Percentiles rank a stretch among this genome's conserved stretches.
phyloP scores from a whole-genome alignment of 2,888 invertebrate species.

The Byasa hedistus region DNA sequence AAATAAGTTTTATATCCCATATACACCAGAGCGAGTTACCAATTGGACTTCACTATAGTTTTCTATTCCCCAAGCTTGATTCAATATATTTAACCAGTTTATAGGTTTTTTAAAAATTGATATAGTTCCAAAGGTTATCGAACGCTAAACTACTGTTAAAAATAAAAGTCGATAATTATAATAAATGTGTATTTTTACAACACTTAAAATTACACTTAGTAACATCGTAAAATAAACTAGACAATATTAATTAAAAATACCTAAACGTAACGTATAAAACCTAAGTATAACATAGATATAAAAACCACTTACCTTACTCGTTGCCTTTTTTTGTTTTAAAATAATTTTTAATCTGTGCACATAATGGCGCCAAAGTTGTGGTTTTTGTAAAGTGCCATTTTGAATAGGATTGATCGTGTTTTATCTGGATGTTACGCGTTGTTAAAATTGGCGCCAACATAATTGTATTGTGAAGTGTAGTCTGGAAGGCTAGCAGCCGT shows the following conservation, averaged over 20 bases:
- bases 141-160: too few relatives aligned
- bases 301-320: constrained; percentile 24
- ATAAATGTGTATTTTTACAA: constrained; percentile 18
- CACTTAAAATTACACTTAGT: constrained; percentile 23
- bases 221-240: constrained; percentile 13
- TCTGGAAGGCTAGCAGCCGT: constrained; percentile 49
- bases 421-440: too few relatives aligned
- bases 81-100: too few relatives aligned
- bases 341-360: not conserved
- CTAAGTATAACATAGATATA: constrained; percentile 20
- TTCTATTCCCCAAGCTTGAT: too few relatives aligned
- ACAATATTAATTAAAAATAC: constrained; percentile 13
- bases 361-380: not conserved
- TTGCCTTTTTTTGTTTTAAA: not conserved
- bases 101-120: too few relatives aligned
- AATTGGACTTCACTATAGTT: too few relatives aligned
- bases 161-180: not conserved
- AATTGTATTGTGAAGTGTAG: not conserved
- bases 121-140: too few relatives aligned
- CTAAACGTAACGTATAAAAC: constrained; percentile 27
- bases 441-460: constrained; percentile 13
- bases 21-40: too few relatives aligned
- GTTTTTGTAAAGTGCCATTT: not conserved
- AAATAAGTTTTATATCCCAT: too few relatives aligned
- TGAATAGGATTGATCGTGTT: too few relatives aligned